Evolutionary conservation across 1,140 invertebrate species (phyloP).

Genomic region (Drosophila watanabei): DNA sequence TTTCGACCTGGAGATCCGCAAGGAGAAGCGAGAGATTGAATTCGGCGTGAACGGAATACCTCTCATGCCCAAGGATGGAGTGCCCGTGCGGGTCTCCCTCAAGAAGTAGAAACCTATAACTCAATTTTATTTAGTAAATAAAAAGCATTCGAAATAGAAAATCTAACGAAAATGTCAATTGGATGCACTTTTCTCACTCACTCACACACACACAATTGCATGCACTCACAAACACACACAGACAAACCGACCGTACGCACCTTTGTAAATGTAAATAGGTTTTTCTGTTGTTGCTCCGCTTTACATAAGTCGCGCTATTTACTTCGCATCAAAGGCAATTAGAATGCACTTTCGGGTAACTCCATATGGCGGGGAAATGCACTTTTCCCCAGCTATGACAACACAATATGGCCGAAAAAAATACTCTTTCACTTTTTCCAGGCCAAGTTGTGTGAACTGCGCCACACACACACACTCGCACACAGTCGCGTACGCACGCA

Average conservation of each 20-base stretch:
- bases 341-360: conserved; percentile 23
- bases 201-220: neutral
- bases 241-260: conserved; percentile 33
- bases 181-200: conserved; percentile 36
- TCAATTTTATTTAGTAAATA: conserved; percentile 2
- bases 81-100: conserved; percentile 46
- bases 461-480: conserved; percentile 45
- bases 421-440: conserved; percentile 81
- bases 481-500: conserved; percentile 28
- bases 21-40: conserved; percentile 53
- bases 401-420: conserved; percentile 76
- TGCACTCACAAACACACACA: conserved; percentile 8
- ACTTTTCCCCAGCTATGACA: conserved; percentile 64
- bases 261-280: conserved; percentile 57
- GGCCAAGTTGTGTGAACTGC: conserved; percentile 76
- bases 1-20: conserved; percentile 52
- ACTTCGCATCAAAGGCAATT: conserved; percentile 7
- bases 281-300: conserved; percentile 36
- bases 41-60: conserved; percentile 51
- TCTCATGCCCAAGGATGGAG: conserved; percentile 51
- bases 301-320: conserved; percentile 57
- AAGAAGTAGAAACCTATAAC: conserved; percentile 34
- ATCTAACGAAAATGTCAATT: conserved; percentile 33
- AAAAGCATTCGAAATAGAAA: conserved; percentile 4
- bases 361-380: conserved; percentile 52